Evolutionary conservation across 2,888 invertebrate species (phyloP), one percentile per base, ranked within the genome.

Genomic region (Cosmopolites sordidus): DNA sequence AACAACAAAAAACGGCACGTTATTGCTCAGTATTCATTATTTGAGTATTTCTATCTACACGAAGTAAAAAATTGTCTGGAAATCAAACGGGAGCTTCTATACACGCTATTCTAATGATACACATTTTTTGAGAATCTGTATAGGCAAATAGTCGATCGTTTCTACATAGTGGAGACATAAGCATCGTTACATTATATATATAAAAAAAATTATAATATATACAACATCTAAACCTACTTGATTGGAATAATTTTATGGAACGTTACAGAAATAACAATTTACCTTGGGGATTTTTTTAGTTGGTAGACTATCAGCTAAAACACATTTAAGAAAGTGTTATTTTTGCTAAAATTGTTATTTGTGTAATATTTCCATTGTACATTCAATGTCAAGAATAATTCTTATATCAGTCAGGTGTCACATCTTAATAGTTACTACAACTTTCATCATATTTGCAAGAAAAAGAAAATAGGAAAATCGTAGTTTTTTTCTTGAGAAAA

Each of bases 31-130:
- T 12, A 33, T 33, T 33, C 3, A 12, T 33, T 33, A 11, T 9
- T 9, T 12, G n/a, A 4, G 33, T 9, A 6, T 27, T 9, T 33
- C 5, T 33, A 33, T 33, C 33, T 33, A 33, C 33, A 33, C 4
- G 33, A 33, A 6, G 33, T 33, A 33, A 33, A 33, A 33, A 33
- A 33, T 12, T 33, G 11, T 33, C 4, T 11, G 33, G 12, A 33
- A 33, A 33, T 12, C 33, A 11, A 33, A 12, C 11, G 3, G 33
- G 33, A 33, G 8, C 11, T 33, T 33, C 33, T 33, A 33, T 33
- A 33, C 33, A 68, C 68, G 73, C 74, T 74, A 74, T 73, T 73
- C 73, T 73, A 74, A 74, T 73, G 73, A 73, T 73, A 70, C 70
- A 72, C 72, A 71, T 43, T 55, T 52, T 47, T 5, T 9, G 33